Base-by-base conservation (phyloP, 2,888 invertebrate genomes). In the Taphrorychus bicolor region DNA sequence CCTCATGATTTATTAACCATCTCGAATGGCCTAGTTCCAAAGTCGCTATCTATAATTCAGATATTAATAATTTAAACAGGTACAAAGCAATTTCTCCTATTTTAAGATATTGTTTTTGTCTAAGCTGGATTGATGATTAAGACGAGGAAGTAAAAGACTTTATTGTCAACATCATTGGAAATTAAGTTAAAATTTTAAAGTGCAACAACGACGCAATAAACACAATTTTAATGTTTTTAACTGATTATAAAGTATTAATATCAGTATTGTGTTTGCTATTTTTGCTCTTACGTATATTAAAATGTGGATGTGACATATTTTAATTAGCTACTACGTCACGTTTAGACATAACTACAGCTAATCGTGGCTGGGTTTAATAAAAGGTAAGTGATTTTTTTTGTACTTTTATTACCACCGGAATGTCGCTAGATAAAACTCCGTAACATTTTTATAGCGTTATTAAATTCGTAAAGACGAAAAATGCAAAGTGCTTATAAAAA, bases 61-160 rank as follows among this genome's bases (percentile, higher is more conserved):
- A 9, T 18, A 18, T 51, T 18, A 51, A 51, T 51, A 51, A 51
- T 51, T 51, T 51, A 51, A 51, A 17, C 5, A 51, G 19, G 45
- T 45, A 45, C 14, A 45, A 5, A 11, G 11, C 32, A 45, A 14
- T 14, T 45, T 45, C 45, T 45, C 9, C 45, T 45, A 45, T 45
- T 45, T 17, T 45, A 45, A 45, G 45, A 17, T 14, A 17, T 45
- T 45, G 45, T 14, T 45, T 45, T 45, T 32, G 32, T 3, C 9
- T 3, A 7, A 11, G 9, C 32, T 32, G 11, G 32, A 32, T 9
- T 32, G 32, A 3, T 11, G 9, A 32, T 32, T 32, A 32, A 32
- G 32, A 9, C 32, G 32, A 32, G 11, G 32, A 32, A 11, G 2
- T 3, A 3, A 11, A 32, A 32, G 32, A n/a, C n/a, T n/a, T n/a